phyloP scores from a whole-genome alignment of 2,888 invertebrate genomes.

The Drepanosiphum platanoidis region DNA sequence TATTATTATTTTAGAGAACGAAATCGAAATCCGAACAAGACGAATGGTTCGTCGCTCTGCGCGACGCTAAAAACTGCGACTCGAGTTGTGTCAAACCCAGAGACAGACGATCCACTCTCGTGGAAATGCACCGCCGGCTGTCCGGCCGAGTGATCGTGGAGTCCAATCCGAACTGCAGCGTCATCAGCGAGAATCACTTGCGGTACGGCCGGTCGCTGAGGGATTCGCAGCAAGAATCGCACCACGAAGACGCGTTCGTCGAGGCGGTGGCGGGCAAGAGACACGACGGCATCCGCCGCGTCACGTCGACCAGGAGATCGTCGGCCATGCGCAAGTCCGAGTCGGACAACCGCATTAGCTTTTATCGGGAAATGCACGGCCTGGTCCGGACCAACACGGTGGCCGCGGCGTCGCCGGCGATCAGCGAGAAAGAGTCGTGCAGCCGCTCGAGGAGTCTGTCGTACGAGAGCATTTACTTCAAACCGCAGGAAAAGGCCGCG shows the following conservation, averaged over 20 bases:
- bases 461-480: conserved; percentile 55
- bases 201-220: not conserved
- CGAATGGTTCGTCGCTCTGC: conserved; percentile 70
- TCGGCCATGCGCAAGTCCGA: conserved; percentile 27
- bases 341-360: conserved; percentile 52
- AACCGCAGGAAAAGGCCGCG: conserved; percentile 32
- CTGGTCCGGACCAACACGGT: not conserved
- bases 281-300: not conserved
- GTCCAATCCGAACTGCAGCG: not conserved
- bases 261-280: not conserved
- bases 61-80: conserved; percentile 66
- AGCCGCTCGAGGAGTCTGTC: conserved; percentile 53
- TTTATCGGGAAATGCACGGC: conserved; percentile 10
- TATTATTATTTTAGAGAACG: conserved; percentile 68
- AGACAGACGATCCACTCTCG: not conserved
- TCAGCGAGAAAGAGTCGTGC: conserved; percentile 28
- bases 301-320: conserved; percentile 65
- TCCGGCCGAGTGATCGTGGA: not conserved
- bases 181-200: not conserved
- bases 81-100: not conserved
- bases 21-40: conserved; percentile 69
- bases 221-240: no score
- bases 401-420: not conserved
- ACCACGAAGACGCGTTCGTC: not conserved
- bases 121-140: not conserved